phyloP scores from a whole-genome alignment of 2,113 vertebrate species.

The Hylia prasina region DNA sequence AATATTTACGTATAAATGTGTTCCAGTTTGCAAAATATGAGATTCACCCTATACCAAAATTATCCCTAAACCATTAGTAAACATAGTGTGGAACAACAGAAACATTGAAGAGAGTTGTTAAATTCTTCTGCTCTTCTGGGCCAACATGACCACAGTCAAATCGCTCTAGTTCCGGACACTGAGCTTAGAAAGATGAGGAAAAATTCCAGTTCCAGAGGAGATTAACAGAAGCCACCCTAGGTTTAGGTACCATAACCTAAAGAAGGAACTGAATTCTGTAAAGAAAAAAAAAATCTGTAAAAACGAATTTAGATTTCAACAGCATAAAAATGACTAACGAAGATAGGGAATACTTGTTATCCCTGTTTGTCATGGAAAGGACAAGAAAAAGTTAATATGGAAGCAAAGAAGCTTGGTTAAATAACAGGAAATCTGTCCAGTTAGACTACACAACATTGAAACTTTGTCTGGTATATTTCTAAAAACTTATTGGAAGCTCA shows the following conservation, averaged over 20 bases:
- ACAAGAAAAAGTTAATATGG: background rate
- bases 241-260: background rate
- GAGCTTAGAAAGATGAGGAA: background rate
- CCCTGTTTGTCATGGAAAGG: background rate
- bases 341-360: background rate
- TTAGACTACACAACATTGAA: background rate
- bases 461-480: background rate
- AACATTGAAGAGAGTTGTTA: background rate
- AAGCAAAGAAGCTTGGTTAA: background rate
- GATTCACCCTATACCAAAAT: background rate
- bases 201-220: background rate
- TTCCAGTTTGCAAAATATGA: background rate
- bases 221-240: background rate
- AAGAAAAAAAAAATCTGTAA: background rate
- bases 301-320: background rate
- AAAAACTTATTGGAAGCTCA: background rate
- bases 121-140: background rate
- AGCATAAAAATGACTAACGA: background rate
- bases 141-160: background rate
- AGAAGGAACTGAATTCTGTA: background rate
- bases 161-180: rapidly evolving
- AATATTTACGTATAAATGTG: background rate
- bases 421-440: background rate
- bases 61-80: background rate
- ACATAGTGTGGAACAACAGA: background rate